Percentiles rank a stretch among this genome's conserved stretches.
These are phyloP conservation scores for Bombus waltoni DNA, from an alignment of 1,140 invertebrate species.

Conservation along the genomic window DNA sequence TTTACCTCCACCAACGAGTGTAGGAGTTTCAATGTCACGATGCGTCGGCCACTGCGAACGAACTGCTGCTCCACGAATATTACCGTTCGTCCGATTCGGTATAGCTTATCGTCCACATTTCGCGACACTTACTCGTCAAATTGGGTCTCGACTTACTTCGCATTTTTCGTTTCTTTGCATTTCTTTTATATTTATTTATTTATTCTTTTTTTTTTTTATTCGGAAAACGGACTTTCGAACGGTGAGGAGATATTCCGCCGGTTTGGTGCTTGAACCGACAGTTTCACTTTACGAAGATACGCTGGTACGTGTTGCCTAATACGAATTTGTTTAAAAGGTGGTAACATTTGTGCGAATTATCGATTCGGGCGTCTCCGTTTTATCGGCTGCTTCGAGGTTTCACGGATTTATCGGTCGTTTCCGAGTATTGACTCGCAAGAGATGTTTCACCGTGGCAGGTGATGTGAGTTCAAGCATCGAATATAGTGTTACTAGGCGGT, in stretches of 20 bases:
- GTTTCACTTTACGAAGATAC: neutral
- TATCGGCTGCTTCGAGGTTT: neutral
- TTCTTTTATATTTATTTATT: too few species aligned
- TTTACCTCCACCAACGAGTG: conserved; percentile 63
- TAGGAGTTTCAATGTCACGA: conserved; percentile 60
- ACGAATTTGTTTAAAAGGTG: neutral
- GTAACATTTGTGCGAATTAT: neutral
- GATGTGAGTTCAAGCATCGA: neutral
- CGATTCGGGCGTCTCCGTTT: neutral
- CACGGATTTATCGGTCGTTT: neutral
- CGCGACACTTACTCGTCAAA: neutral
- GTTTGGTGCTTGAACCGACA: neutral
- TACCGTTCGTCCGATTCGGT: neutral
- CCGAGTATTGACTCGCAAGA: neutral
- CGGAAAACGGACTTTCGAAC: neutral
- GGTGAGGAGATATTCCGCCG: neutral
- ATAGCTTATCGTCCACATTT: neutral
- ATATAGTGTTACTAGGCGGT: conserved; percentile 1
- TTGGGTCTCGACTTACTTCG: neutral
- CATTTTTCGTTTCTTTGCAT: neutral
- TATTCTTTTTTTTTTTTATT: too few species aligned
- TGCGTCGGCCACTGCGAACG: conserved; percentile 32
- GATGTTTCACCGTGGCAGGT: neutral
- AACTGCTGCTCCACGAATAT: neutral
- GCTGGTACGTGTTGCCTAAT: neutral